Evolutionary conservation across 2,113 vertebrate genomes (phyloP).

Genomic region (Eulemur macaco): DNA sequence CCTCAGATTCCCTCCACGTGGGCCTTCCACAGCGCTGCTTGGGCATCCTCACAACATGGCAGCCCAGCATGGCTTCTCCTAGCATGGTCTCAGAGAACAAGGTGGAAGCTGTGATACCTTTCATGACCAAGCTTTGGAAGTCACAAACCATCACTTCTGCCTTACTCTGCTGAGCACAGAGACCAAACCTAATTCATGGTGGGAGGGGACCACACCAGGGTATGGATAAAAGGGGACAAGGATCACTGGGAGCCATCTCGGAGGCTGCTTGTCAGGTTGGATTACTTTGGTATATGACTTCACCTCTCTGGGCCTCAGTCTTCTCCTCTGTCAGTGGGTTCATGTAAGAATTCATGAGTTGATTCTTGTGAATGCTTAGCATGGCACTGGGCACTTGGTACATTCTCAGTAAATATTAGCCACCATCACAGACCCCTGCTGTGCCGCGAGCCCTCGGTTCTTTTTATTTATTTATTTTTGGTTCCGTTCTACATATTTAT

Average conservation of each 20-base stretch:
- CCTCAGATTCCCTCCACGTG: fast-evolving
- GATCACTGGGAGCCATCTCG: not conserved
- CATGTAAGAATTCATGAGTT: not conserved
- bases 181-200: not conserved
- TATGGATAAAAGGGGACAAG: not conserved
- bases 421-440: not conserved
- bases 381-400: not conserved
- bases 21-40: not conserved
- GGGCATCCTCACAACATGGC: not conserved
- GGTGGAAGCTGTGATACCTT: not conserved
- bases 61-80: not conserved
- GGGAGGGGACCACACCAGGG: not conserved
- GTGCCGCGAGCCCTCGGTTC: not conserved
- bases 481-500: no score
- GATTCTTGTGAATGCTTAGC: not conserved
- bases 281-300: not conserved
- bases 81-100: not conserved
- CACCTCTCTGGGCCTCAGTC: not conserved
- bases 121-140: not conserved
- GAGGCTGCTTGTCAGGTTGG: not conserved
- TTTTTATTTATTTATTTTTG: not conserved
- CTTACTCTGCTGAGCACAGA: not conserved
- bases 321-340: not conserved
- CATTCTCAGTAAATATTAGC: not conserved
- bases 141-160: not conserved